A percentile compares a stretch with the other conserved stretches of the same genome.
Evolutionary conservation across 2,797 vertebrate genomes (phyloP).

Genomic region (Myoxocephalus aenaeus): DNA sequence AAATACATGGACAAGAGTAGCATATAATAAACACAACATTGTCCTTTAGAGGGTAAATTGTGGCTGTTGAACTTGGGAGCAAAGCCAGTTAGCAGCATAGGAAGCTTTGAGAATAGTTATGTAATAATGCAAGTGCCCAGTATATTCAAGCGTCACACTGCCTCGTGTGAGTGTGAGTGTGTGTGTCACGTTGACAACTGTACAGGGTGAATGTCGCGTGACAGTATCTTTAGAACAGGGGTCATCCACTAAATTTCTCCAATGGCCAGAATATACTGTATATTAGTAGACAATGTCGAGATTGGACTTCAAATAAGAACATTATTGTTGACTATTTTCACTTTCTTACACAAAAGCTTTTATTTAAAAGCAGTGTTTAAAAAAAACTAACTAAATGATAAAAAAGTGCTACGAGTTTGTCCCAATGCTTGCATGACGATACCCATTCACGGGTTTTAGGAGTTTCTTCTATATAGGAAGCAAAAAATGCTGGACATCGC

Average conservation of each 20-base stretch:
- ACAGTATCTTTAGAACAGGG: conserved; percentile 10
- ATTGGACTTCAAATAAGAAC: neutral
- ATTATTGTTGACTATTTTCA: neutral
- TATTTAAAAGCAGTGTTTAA: neutral
- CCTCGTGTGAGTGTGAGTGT: neutral
- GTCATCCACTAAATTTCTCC: neutral
- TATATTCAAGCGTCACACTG: conserved; percentile 6
- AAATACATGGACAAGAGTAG: no score
- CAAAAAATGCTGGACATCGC: neutral
- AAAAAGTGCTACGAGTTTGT: neutral
- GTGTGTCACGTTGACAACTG: conserved; percentile 1
- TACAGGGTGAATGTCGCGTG: conserved; percentile 43
- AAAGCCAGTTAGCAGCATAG: neutral
- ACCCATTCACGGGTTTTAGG: neutral
- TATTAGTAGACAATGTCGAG: neutral
- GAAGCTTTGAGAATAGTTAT: neutral
- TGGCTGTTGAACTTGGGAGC: neutral
- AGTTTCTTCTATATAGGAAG: neutral
- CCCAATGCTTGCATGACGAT: no score
- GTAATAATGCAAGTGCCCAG: neutral
- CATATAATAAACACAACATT: neutral
- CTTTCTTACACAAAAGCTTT: neutral
- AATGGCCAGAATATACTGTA: neutral
- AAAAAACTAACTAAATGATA: neutral
- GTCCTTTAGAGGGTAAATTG: no score